These are phyloP conservation scores for Linurgus olivaceus DNA, from an alignment of 2,797 vertebrate species.

Conservation along the genomic window DNA sequence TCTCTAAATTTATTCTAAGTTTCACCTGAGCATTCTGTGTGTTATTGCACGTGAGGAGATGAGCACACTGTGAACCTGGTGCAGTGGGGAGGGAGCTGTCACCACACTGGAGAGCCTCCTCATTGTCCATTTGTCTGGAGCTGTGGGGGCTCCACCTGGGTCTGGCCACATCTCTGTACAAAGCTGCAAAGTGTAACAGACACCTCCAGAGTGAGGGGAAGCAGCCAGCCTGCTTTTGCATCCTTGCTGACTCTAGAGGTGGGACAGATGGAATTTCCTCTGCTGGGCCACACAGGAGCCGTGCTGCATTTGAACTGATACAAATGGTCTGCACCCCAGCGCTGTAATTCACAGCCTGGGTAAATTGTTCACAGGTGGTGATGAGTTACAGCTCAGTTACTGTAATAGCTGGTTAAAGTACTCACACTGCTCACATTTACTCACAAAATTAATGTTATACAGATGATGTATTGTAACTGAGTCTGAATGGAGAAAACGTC, in stretches of 20 bases:
- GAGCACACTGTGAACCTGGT: neutral
- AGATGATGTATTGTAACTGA: neutral
- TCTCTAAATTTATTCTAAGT: neutral
- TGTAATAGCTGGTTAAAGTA: neutral
- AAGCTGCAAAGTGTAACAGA: neutral
- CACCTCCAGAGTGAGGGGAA: neutral
- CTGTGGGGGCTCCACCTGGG: neutral
- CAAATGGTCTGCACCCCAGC: neutral
- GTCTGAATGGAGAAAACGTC: neutral
- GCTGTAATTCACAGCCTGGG: neutral
- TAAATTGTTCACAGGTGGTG: neutral
- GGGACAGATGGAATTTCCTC: neutral
- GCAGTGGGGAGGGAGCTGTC: neutral
- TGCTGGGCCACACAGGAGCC: neutral
- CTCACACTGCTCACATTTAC: neutral
- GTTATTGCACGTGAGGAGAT: neutral
- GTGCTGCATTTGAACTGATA: neutral
- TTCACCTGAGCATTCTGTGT: neutral
- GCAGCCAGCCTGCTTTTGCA: neutral
- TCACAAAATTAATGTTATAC: neutral
- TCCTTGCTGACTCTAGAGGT: neutral
- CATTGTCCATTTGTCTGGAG: neutral
- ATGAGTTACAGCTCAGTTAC: neutral
- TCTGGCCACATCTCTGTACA: neutral
- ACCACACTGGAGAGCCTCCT: neutral